Conservation (phyloP, 2,113 vertebrate genomes). For the Heterotilapia buettikoferi region DNA sequence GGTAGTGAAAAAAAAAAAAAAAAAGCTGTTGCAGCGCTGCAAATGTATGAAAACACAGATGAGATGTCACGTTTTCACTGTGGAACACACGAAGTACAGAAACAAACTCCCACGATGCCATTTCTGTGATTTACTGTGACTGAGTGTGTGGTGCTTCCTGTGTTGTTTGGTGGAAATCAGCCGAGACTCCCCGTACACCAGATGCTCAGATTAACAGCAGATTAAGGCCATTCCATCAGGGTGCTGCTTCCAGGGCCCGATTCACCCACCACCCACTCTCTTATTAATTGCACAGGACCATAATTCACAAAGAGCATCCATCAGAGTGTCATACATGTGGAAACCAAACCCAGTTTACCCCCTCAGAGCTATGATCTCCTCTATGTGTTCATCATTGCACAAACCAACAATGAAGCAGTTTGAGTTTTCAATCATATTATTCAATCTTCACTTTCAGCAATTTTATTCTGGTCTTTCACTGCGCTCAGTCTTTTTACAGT, state of each 20-base stretch:
- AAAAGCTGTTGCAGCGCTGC: neutral
- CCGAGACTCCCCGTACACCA: neutral
- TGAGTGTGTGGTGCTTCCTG: neutral
- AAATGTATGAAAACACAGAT: neutral
- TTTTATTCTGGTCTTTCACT: neutral
- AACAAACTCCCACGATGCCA: neutral
- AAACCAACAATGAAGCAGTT: neutral
- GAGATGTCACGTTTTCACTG: neutral
- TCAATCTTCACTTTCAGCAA: neutral
- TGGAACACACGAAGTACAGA: accelerated
- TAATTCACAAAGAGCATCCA: neutral
- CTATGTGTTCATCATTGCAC: neutral
- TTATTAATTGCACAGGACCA: neutral
- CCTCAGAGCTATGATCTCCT: neutral
- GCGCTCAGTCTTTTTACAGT: neutral
- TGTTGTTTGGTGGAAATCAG: neutral
- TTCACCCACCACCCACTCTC: neutral
- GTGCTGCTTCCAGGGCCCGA: neutral
- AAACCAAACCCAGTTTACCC: neutral
- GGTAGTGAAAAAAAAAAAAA: neutral
- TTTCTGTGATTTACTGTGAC: neutral
- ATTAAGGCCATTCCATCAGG: constrained; percentile 39
- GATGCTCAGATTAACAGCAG: constrained; percentile 32
- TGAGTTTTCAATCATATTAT: neutral
- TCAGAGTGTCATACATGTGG: neutral